Base-by-base conservation (phyloP, 2,888 invertebrate genomes). In the Pachymerium ferrugineum region DNA sequence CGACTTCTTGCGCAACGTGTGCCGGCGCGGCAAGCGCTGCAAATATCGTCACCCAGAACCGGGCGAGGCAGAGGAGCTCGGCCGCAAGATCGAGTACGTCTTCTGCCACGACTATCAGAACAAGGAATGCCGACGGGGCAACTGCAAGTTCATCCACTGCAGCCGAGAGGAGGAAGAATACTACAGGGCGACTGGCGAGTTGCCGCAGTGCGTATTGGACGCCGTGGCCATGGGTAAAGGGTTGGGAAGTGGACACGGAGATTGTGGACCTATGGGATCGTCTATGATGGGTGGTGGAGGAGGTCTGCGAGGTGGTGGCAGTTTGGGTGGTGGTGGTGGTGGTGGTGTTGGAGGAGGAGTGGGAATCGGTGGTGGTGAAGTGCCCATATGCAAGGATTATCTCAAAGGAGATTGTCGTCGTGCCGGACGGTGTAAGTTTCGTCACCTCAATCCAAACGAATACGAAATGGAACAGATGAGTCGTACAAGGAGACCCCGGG, bases 71-170 rank as follows among this genome's bases (percentile, higher is more conserved):
- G 81, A 81, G 70, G 81, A 82, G 73, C 79, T 81, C 73, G 80
- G 78, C 74, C 79, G 79, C 16, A 67, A 76, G 74, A 28, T 73
- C 75, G 82, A 82, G 38, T 80, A 80, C 75, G 82, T 83, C 38
- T 87, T 86, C 79, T 86, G 86, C 79, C 86, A 86, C 79, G 86
- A 87, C 79, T 86, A 81, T 78, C 92, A 92, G 83, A 92, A 92
- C 81, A 88, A 87, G 62, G 86, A 88, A 76, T 92, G 92, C 80
- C 85, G 86, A n/a, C 86, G 92, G 78, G 85, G 86, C 3, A 88
- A 88, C 75, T 92, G 91, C 79, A 88, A 88, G 79, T 92, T 91
- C 81, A 85, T 91, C 62, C 92, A 93, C 81, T 91, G 91, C 79
- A 86, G 88, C 0, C 85, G 89, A 19, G 88, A 89, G 79, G 90